Evolutionary conservation across 2,797 vertebrate species (phyloP), one percentile per base, ranked within the genome.

Genomic region (Bovichtus variegatus): DNA sequence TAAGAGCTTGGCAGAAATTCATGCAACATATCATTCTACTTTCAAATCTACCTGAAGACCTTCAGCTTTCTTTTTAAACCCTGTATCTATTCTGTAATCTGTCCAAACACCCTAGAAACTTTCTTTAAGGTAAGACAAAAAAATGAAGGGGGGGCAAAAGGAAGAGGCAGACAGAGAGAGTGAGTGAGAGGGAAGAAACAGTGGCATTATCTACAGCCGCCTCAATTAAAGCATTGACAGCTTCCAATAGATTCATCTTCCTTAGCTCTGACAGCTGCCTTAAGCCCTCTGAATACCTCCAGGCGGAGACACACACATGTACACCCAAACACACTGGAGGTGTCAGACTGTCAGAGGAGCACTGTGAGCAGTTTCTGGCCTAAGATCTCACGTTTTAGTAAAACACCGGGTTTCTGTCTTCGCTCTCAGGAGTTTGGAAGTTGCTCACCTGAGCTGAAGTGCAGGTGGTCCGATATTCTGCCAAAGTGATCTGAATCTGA

Each of bases 401-500:
- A 81, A 74, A 80, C 69, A 64, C 51, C 21, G n/a, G 21, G 66
- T 74, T 74, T 82, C 60, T 29, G 57, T 70, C 73, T 60, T 46
- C 53, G 16, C 81, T 83, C 78, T 67, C 67, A 21, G 64, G 70
- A 62, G 76, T 64, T 78, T 69, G 71, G 41, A 59, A 41, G 72
- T 31, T 2, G 72, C 62, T 87, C 80, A 76, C 85, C 78, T 78
- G 88, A 87, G 83, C 69, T 9, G 76, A 36, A 80, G 57, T 23
- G 82, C 92, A 91, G 92, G 91, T 93, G 91, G 92, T 92, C 92
- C 80, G 0, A 72, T 27, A 10, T 82, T 77, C 72, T 89, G 86
- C 90, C 87, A 90, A 76, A 87, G 86, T 79, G 86, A 90, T 91
- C 81, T 47, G 80, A 72, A 85, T 85, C 74, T 82, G 87, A 87